Evolutionary conservation across 2,888 invertebrate genomes (phyloP), one percentile per base, ranked within the genome.

Genomic region (Dinocampus coccinellae): DNA sequence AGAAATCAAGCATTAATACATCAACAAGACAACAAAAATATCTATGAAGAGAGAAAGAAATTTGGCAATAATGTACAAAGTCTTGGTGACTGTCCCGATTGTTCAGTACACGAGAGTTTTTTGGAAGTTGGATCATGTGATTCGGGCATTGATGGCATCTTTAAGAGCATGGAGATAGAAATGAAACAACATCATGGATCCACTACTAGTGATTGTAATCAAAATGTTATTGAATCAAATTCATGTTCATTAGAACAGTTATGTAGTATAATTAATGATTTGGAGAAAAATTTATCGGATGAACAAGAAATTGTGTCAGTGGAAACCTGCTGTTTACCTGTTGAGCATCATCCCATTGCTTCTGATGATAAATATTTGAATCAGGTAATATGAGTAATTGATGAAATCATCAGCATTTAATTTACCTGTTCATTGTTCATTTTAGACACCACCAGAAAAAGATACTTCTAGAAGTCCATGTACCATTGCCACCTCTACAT

Each of bases 181-280:
- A 39, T 29, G 6, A 57, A 70, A 13, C 58, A 60, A 26, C 24
- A 55, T 3, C 47, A 58, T 62, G 76, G 69, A 55, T 58, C 75
- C 34, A 70, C 70, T 1, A 80, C 70, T 1, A 80, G 73, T 34
- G 84, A 85, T 67, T 81, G 80, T 62, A 81, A 85, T 76, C 82
- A 81, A 52, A 85, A 84, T 65, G 72, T 84, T 3, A 82, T 85
- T 16, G 79, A 83, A 24, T 76, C 82, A 3, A 74, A 81, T 53
- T 75, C 80, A 0, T 78, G 78, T 47, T 82, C 83, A 1, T 82
- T 84, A 52, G 79, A 83, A 68, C 81, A 84, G 57, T 66, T 85
- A 1, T 84, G 84, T 72, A 78, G 73, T 9, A 83, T 83, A 82
- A 85, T 85, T 53, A 82, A 71, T 61, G 79, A 84, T 67, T 70